A percentile compares a stretch with the other conserved stretches of the same genome.
These are phyloP conservation scores for Belonocnema kinseyi DNA, from an alignment of 1,140 invertebrate genomes.

Conservation along the genomic window DNA sequence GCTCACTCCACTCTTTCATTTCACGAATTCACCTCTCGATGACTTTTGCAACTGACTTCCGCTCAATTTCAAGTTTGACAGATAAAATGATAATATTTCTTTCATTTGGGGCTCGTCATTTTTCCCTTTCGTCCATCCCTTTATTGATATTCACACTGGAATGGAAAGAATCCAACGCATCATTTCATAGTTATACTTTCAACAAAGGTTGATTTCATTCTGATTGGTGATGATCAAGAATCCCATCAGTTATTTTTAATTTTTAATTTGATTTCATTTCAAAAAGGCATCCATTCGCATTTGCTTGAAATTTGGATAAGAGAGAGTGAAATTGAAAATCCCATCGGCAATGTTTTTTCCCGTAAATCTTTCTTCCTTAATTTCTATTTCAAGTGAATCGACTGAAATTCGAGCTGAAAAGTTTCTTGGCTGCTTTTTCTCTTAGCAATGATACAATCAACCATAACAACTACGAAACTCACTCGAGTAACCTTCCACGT, in stretches of 20 bases:
- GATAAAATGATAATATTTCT: constrained; percentile 27
- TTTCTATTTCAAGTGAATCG: neutral
- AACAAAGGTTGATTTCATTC: neutral
- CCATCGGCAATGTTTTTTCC: neutral
- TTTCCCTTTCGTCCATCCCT: neutral
- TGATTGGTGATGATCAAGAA: neutral
- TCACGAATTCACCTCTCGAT: constrained; percentile 41
- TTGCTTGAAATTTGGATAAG: too few relatives aligned
- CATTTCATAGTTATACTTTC: constrained; percentile 7
- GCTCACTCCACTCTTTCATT: constrained; percentile 46
- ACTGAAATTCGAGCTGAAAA: neutral
- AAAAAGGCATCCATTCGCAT: too few relatives aligned
- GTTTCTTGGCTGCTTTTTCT: constrained; percentile 28
- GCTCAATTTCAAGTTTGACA: constrained; percentile 20
- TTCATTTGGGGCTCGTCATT: constrained; percentile 9
- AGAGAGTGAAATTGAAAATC: too few relatives aligned
- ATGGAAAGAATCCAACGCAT: neutral
- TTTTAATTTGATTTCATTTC: too few relatives aligned
- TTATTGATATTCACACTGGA: neutral
- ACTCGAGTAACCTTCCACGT: neutral
- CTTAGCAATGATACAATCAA: neutral
- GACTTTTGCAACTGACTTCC: constrained; percentile 25
- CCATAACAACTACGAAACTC: constrained; percentile 21
- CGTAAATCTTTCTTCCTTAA: neutral
- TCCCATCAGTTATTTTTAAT: too few relatives aligned